Percentiles rank a stretch among this genome's conserved stretches.
These are phyloP conservation scores for Myzus persicae DNA, from an alignment of 1,140 invertebrate species.

Conservation along the genomic window DNA sequence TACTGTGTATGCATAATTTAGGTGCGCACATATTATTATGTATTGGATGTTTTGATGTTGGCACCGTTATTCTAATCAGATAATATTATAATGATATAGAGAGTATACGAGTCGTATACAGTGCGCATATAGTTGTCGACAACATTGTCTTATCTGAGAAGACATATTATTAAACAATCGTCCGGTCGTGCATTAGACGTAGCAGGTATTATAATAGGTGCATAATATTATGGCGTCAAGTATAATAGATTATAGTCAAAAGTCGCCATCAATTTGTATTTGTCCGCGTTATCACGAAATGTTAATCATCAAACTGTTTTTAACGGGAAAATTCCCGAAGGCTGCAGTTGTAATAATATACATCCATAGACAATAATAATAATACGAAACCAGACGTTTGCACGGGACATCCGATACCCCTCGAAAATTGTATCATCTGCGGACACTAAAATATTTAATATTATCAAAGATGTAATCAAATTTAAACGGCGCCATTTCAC, in stretches of 20 bases:
- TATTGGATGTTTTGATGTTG: not conserved
- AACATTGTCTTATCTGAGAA: not conserved
- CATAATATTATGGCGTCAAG: no score
- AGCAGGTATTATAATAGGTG: no score
- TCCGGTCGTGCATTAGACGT: no score
- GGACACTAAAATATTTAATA: no score
- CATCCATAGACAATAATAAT: not conserved
- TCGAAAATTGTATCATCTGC: no score
- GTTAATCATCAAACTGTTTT: not conserved
- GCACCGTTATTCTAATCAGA: not conserved
- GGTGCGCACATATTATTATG: constrained; percentile 13
- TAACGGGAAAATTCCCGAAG: not conserved
- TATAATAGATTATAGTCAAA: not conserved
- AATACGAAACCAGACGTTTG: not conserved
- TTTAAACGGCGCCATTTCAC: not conserved
- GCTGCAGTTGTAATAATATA: no score
- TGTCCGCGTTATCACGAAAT: not conserved
- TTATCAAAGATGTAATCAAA: not conserved
- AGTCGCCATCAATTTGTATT: not conserved
- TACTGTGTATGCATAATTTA: not conserved
- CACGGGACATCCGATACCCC: not conserved
- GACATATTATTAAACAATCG: not conserved
- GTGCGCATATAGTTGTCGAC: not conserved
- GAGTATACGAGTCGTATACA: not conserved
- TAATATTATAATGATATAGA: not conserved